phyloP scores from a whole-genome alignment of 2,797 vertebrate genomes.

The Tapirus indicus region DNA sequence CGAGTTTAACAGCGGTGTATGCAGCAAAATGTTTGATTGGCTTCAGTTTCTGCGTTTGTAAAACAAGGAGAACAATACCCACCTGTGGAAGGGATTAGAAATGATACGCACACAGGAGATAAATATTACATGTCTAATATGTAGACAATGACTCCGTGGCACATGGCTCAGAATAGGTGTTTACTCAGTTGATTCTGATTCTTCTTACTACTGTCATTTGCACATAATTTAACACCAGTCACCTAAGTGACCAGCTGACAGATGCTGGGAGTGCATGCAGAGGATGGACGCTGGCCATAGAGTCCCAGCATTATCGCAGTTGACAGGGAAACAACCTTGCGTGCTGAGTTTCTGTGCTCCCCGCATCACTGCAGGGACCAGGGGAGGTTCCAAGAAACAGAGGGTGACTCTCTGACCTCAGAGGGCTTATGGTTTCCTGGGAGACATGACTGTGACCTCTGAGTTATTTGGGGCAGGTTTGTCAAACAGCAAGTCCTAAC shows the following conservation, averaged over 20 bases:
- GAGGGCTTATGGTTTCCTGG: background rate
- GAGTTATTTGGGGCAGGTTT: background rate
- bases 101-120: background rate
- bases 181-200: background rate
- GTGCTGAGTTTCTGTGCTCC: background rate
- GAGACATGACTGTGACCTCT: background rate
- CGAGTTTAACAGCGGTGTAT: background rate
- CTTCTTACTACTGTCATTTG: background rate
- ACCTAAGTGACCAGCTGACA: background rate
- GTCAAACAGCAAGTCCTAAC: background rate
- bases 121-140: background rate
- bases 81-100: background rate
- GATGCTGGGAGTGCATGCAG: background rate
- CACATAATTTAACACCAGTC: background rate
- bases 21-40: background rate
- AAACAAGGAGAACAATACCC: background rate
- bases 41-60: background rate
- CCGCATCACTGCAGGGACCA: background rate
- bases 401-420: background rate
- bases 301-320: background rate
- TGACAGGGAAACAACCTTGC: background rate
- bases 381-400: background rate
- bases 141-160: background rate
- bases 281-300: background rate
- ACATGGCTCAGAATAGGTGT: background rate